phyloP scores from a whole-genome alignment of 2,888 invertebrate genomes.

The Slavum lentiscoides region DNA sequence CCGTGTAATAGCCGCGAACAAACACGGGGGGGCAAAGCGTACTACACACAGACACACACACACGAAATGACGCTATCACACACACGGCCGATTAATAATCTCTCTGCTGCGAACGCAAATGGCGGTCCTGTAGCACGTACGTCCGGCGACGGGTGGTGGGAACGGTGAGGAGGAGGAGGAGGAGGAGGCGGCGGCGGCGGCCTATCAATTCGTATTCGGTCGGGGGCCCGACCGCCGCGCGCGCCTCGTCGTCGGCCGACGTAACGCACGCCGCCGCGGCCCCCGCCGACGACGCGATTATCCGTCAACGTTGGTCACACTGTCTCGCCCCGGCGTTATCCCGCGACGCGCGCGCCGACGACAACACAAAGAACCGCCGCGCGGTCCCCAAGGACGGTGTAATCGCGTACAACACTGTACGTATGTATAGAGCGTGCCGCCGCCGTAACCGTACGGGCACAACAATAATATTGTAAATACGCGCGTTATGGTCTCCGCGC shows the following conservation, averaged over 20 bases:
- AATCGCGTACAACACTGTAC: not conserved
- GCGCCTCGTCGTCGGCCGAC: not conserved
- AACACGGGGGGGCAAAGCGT: not conserved
- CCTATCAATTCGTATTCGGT: constrained; percentile 41
- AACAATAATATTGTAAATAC: too few species aligned
- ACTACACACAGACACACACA: constrained; percentile 7
- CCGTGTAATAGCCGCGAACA: too few species aligned
- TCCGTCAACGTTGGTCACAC: constrained; percentile 18
- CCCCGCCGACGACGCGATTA: not conserved
- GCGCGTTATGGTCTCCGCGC: too few species aligned
- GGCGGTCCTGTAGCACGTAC: constrained; percentile 24
- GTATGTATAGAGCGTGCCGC: not conserved
- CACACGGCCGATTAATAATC: constrained; percentile 51
- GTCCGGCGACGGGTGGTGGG: constrained; percentile 11
- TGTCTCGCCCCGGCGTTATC: constrained; percentile 25
- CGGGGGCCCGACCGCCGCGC: constrained; percentile 32
- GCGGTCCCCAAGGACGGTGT: constrained; percentile 18
- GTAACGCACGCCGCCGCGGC: not conserved
- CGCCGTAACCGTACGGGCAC: too few species aligned
- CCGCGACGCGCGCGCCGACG: constrained; percentile 8
- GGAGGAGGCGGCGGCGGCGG: constrained; percentile 7
- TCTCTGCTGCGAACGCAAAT: constrained; percentile 51
- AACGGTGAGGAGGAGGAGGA: too few species aligned
- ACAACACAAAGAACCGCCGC: constrained; percentile 38
- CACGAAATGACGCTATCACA: constrained; percentile 53